These are phyloP conservation scores for Hydrozoanthus gracilis DNA, from an alignment of 92 coral and sea anemone species.

Conservation along the genomic window DNA sequence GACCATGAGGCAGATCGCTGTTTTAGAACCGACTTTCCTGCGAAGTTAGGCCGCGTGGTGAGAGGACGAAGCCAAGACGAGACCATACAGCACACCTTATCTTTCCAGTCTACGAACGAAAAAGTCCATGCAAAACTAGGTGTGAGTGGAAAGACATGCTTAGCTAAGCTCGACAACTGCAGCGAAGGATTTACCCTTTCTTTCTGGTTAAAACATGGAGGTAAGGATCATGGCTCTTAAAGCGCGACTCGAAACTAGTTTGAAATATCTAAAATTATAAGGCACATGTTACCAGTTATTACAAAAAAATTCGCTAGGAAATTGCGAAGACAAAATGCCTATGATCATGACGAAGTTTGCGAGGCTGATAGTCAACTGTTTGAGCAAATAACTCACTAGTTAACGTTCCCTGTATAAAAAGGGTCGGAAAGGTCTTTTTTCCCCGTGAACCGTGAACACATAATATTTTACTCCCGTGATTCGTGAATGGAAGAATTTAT, in stretches of 20 bases:
- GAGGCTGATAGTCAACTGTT: too few species aligned
- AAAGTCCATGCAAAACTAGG: neutral
- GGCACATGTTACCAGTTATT: too few species aligned
- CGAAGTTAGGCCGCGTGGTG: neutral
- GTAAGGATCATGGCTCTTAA: neutral
- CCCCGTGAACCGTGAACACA: too few species aligned
- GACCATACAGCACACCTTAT: neutral
- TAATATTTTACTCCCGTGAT: too few species aligned
- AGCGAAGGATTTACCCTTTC: conserved; percentile 24
- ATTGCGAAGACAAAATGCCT: too few species aligned
- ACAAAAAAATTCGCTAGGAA: too few species aligned
- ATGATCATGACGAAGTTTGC: too few species aligned
- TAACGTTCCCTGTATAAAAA: too few species aligned
- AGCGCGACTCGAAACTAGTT: neutral
- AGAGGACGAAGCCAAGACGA: fast-evolving
- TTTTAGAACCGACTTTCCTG: neutral
- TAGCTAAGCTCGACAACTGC: neutral
- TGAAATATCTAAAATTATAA: neutral
- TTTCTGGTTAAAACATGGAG: conserved; percentile 46
- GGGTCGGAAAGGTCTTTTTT: too few species aligned
- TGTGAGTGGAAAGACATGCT: neutral
- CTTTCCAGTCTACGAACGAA: neutral
- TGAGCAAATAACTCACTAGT: too few species aligned
- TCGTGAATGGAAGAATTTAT: too few species aligned
- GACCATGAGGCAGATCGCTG: neutral